Conservation (phyloP, 2,797 vertebrate species). For the Lutjanus argentimaculatus region DNA sequence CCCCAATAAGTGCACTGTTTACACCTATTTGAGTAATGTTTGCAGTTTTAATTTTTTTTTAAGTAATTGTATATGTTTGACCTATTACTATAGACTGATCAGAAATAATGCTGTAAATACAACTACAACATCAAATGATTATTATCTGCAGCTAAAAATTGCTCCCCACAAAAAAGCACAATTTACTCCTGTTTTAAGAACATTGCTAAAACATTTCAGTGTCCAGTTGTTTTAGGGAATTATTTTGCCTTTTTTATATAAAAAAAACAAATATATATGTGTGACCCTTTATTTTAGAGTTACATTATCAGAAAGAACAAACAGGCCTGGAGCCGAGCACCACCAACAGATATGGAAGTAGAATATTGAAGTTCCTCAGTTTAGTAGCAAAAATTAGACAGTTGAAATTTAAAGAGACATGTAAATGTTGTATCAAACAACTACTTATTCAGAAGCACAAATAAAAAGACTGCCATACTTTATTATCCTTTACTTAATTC, state of each 20-base stretch:
- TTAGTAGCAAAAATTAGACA: too few species aligned
- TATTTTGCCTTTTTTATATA: background rate
- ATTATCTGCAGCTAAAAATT: background rate
- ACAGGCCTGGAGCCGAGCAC: background rate
- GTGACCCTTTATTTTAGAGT: background rate
- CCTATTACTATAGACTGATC: too few species aligned
- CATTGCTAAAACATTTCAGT: background rate
- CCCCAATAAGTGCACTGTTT: too few species aligned
- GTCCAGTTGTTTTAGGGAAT: background rate
- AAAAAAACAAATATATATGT: background rate
- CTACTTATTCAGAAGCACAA: slow-evolving; percentile 42
- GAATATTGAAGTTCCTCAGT: too few species aligned
- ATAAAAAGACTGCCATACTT: slow-evolving; percentile 26
- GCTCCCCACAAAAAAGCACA: slow-evolving; percentile 1
- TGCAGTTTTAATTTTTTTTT: too few species aligned
- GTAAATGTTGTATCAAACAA: slow-evolving; percentile 31
- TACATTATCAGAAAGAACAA: background rate
- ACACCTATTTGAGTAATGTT: too few species aligned
- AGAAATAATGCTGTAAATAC: slow-evolving; percentile 3
- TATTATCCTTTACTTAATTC: background rate
- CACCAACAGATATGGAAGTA: too few species aligned
- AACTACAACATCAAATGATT: background rate
- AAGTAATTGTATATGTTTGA: too few species aligned
- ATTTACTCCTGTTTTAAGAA: background rate
- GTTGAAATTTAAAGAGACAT: slow-evolving; percentile 1